Evolutionary conservation across 2,797 vertebrate genomes (phyloP).

Genomic region (Pelochelys cantorii): DNA sequence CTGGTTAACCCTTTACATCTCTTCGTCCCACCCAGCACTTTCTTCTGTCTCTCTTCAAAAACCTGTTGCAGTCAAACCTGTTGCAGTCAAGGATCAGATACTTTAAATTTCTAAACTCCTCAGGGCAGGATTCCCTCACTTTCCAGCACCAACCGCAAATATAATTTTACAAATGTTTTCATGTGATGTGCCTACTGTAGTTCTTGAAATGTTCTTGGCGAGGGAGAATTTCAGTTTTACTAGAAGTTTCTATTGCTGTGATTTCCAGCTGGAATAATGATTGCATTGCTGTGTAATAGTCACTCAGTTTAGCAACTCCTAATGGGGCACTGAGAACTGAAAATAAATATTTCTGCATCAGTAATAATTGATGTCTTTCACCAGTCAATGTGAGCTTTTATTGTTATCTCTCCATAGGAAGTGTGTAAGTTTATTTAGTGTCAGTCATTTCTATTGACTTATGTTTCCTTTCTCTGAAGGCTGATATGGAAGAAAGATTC

Average conservation of each 20-base stretch:
- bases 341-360: conserved; percentile 9
- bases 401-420: conserved; percentile 15
- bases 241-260: background rate
- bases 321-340: background rate
- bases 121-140: background rate
- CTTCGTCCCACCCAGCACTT: background rate
- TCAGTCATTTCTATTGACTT: background rate
- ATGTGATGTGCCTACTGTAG: background rate
- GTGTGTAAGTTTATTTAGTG: background rate
- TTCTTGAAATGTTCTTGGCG: background rate
- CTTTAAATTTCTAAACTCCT: background rate
- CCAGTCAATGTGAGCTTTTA: background rate
- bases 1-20: too few relatives aligned
- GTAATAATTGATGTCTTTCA: background rate
- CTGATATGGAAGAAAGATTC: background rate
- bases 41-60: background rate
- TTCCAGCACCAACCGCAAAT: background rate
- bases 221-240: background rate
- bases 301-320: background rate
- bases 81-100: background rate
- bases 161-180: background rate
- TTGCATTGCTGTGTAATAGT: background rate
- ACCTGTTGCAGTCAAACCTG: background rate
- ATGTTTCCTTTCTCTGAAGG: background rate
- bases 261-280: background rate